Base-by-base conservation (phyloP, 2,888 invertebrate species). In the Chymomyza caudatula region DNA sequence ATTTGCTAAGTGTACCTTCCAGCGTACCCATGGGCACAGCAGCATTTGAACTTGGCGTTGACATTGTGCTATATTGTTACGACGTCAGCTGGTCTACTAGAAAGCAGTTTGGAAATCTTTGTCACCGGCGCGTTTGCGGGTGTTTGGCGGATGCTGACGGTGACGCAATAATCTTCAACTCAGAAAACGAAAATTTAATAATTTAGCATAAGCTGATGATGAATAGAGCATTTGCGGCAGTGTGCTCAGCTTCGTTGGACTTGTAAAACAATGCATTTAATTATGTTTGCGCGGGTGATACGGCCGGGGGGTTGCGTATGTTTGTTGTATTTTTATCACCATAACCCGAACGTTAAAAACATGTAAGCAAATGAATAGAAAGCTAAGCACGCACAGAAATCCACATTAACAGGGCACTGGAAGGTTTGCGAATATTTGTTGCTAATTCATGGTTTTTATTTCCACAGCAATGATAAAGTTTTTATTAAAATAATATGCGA, bases 1-100 rank as follows among this genome's bases (percentile, higher is more conserved):
- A 91, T 82, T 91, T 91, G 81, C 89, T 90, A 23, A 90, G 81
- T 0, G 90, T 90, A 53, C 90, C 90, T 74, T 90, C 90, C 68
- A 90, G 76, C 13, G 88, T 86, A 42, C 86, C 83, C 60, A n/a
- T n/a, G n/a, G 78, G 75, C 17, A 47, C 19, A 49, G 59, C 57
- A 5, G 47, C 4, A 23, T 20, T 47, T 47, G 42, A 20, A 13
- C 51, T 20, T 20, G 51, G 17, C 47, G 47, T 17, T 47, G 47
- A 47, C 47, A 47, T 44, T 17, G 17, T 29, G 23, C 20, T 51
- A 13, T n/a, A 47, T 49, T 60, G 13, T 22, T 37, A 8, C 23
- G 15, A 23, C 5, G 23, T 60, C 60, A 60, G 53, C 60, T 53
- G 60, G 23, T 60, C n/a, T n/a, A n/a, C n/a, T n/a, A n/a, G n/a